These are phyloP conservation scores for Denticeps clupeoides DNA, from an alignment of 2,797 vertebrate species.

Conservation along the genomic window DNA sequence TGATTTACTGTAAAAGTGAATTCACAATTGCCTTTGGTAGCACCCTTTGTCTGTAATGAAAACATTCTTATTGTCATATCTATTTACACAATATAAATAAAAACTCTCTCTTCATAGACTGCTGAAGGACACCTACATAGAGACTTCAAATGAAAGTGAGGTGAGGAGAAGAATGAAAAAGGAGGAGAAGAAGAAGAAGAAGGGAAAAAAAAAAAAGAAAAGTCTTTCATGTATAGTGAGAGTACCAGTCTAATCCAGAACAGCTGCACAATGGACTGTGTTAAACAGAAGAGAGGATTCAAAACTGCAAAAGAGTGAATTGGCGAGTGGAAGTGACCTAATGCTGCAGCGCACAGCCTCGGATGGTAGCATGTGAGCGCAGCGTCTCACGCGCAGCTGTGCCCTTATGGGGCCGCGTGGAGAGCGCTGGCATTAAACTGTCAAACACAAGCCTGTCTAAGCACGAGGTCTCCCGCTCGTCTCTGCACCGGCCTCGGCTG, in stretches of 20 bases:
- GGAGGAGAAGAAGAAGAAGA: too few species aligned
- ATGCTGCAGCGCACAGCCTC: neutral
- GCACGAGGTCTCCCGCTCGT: constrained; percentile 17
- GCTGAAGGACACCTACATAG: constrained; percentile 7
- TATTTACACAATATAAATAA: too few species aligned
- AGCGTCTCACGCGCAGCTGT: constrained; percentile 26
- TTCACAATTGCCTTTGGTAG: too few species aligned
- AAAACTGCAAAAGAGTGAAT: neutral
- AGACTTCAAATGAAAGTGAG: constrained; percentile 10
- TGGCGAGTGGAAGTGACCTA: constrained; percentile 18
- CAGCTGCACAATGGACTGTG: constrained; percentile 32
- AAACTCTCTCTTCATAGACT: too few species aligned
- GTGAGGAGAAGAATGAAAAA: constrained; percentile 12
- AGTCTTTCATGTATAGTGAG: constrained; percentile 17
- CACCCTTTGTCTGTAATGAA: too few species aligned
- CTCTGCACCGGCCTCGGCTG: constrained; percentile 14
- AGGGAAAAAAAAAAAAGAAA: constrained; percentile 8
- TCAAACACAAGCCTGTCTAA: constrained; percentile 39
- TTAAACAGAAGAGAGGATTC: constrained; percentile 19
- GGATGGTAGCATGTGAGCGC: neutral
- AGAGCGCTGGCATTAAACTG: constrained; percentile 35
- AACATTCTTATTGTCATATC: too few species aligned
- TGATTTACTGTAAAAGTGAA: too few species aligned
- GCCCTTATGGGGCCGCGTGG: constrained; percentile 17
- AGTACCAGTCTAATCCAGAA: constrained; percentile 23